Conservation (phyloP, 2,113 vertebrate species). For the Malurus elegans region DNA sequence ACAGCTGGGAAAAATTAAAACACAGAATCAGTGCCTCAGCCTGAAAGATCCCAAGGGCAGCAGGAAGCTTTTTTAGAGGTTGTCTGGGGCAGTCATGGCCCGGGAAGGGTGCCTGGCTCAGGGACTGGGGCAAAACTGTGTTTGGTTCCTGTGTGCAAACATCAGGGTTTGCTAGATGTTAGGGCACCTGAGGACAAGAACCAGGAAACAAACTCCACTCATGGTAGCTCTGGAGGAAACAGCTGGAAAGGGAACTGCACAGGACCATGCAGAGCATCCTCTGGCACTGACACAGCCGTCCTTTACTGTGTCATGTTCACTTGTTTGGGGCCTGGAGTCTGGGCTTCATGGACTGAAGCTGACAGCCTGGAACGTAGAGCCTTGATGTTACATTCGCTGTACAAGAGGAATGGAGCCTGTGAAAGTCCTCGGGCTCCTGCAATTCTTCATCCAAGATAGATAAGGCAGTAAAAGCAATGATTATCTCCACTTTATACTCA, state of each 20-base stretch:
- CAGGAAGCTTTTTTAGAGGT: background rate
- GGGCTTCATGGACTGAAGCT: accelerated
- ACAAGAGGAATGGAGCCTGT: background rate
- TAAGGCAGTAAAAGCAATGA: background rate
- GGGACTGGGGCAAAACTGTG: background rate
- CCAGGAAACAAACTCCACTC: background rate
- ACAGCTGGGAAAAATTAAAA: background rate
- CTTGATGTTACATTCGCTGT: background rate
- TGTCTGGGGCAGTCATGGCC: background rate
- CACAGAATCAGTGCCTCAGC: background rate
- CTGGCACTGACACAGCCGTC: accelerated
- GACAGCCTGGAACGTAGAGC: background rate
- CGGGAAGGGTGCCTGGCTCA: background rate
- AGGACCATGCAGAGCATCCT: background rate
- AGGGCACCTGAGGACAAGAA: background rate
- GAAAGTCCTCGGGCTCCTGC: background rate
- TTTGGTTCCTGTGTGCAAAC: background rate
- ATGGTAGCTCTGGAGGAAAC: background rate
- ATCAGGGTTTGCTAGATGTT: background rate
- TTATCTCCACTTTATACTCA: background rate
- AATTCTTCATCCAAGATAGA: background rate
- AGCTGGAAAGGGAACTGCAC: background rate
- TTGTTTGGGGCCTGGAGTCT: background rate
- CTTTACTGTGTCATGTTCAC: background rate
- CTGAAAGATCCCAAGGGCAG: background rate